Percentiles rank a stretch among this genome's conserved stretches.
phyloP scores from a whole-genome alignment of 2,797 vertebrate genomes.

The Australoheros facetus region DNA sequence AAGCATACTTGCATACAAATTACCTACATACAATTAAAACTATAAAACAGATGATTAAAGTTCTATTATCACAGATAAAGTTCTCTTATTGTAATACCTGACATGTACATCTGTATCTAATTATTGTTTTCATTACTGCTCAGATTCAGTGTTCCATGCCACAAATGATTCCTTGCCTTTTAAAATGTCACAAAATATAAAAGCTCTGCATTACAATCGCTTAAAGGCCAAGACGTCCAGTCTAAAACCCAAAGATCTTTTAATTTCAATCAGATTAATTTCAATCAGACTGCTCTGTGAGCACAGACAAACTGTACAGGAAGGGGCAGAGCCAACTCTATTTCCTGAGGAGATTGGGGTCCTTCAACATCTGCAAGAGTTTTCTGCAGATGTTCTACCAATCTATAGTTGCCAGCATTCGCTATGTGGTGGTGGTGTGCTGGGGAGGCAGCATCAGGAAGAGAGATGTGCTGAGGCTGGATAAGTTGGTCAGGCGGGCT shows the following conservation, averaged over 20 bases:
- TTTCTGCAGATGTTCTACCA: too few relatives aligned
- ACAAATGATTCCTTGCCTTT: neutral
- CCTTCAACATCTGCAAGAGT: too few relatives aligned
- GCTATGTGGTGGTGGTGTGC: too few relatives aligned
- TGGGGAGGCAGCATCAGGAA: too few relatives aligned
- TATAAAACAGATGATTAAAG: neutral
- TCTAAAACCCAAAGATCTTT: neutral
- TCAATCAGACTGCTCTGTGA: too few relatives aligned
- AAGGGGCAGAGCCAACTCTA: too few relatives aligned
- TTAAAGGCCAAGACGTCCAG: neutral
- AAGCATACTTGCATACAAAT: neutral
- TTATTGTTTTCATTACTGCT: neutral
- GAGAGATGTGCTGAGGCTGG: too few relatives aligned
- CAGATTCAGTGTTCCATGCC: neutral
- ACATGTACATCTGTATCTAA: neutral
- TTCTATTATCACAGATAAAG: neutral
- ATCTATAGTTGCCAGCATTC: too few relatives aligned
- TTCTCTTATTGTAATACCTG: neutral
- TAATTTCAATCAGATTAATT: neutral
- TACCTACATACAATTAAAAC: neutral
- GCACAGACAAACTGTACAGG: too few relatives aligned
- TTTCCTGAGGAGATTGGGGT: too few relatives aligned
- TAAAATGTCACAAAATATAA: conserved; percentile 6
- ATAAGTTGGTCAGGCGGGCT: too few relatives aligned
- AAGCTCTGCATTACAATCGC: neutral